Conservation (phyloP, 2,113 vertebrate species). For the Laticauda colubrina region DNA sequence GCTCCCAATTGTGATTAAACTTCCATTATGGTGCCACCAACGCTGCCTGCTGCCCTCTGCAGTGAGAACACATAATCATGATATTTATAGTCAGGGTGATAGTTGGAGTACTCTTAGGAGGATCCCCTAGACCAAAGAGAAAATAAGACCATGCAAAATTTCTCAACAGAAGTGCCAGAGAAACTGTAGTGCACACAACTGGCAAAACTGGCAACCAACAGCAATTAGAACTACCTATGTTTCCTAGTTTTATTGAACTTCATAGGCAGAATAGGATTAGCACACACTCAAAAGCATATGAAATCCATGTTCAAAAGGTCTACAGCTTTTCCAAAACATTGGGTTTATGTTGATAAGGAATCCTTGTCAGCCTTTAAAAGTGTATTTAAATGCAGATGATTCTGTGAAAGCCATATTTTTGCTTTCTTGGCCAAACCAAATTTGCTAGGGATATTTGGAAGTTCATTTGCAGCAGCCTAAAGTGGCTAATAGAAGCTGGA, state of each 20-base stretch:
- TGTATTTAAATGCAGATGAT: not conserved
- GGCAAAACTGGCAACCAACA: not conserved
- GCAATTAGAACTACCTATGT: not conserved
- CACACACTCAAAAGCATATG: not conserved
- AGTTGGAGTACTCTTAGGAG: not conserved
- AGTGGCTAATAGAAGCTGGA: not conserved
- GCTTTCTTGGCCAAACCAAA: not conserved
- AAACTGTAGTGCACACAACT: not conserved
- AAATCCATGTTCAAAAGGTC: not conserved
- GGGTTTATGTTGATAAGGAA: not conserved
- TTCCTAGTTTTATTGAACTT: not conserved
- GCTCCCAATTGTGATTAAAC: too few species aligned
- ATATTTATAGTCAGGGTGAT: not conserved
- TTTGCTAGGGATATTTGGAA: not conserved
- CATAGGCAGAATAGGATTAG: not conserved
- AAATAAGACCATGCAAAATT: not conserved
- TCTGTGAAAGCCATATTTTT: not conserved
- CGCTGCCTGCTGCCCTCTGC: not conserved
- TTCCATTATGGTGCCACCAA: not conserved
- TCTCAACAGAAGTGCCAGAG: not conserved
- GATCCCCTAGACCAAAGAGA: not conserved
- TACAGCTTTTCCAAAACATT: not conserved
- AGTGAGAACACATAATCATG: not conserved
- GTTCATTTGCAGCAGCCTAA: not conserved
- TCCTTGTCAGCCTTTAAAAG: not conserved